These are phyloP conservation scores for Synergus umbraculus DNA, from an alignment of 2,888 invertebrate genomes.

Conservation along the genomic window DNA sequence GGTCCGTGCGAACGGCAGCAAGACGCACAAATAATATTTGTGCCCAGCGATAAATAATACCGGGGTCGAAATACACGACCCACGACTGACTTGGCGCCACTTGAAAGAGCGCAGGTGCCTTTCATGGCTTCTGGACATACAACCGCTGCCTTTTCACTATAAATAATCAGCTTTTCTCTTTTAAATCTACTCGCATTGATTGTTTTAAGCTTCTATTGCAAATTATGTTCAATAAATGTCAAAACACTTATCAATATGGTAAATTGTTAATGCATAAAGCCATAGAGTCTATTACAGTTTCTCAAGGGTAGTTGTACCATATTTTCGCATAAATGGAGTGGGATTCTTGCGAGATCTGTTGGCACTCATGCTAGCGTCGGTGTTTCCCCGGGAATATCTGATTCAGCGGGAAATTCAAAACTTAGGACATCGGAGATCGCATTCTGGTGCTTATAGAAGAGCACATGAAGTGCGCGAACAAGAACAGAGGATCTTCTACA, in stretches of 20 bases:
- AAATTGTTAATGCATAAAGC: not conserved
- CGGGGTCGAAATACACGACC: slow-evolving; percentile 43
- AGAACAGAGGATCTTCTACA: slow-evolving; percentile 46
- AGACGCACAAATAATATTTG: slow-evolving; percentile 45
- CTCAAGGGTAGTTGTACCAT: not conserved
- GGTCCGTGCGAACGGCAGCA: slow-evolving; percentile 46
- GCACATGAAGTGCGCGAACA: slow-evolving; percentile 50
- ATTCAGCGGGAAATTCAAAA: slow-evolving; percentile 17
- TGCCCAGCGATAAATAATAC: slow-evolving; percentile 37
- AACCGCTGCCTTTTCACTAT: not conserved
- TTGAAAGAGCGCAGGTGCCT: slow-evolving; percentile 43
- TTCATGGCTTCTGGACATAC: slow-evolving; percentile 20
- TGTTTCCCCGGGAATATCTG: not conserved
- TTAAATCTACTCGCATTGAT: not conserved
- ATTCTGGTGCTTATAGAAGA: slow-evolving; percentile 38
- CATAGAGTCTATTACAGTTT: not conserved
- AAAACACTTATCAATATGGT: not conserved
- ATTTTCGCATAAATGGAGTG: not conserved
- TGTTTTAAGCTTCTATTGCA: not conserved
- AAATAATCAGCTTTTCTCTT: slow-evolving; percentile 7
- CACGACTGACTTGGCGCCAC: slow-evolving; percentile 47
- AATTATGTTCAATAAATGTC: not conserved
- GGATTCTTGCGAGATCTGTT: not conserved
- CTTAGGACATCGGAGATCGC: not conserved
- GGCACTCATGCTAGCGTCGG: not conserved